Evolutionary conservation across 2,888 invertebrate genomes (phyloP).

Genomic region (Orthonychiurus folsomi): DNA sequence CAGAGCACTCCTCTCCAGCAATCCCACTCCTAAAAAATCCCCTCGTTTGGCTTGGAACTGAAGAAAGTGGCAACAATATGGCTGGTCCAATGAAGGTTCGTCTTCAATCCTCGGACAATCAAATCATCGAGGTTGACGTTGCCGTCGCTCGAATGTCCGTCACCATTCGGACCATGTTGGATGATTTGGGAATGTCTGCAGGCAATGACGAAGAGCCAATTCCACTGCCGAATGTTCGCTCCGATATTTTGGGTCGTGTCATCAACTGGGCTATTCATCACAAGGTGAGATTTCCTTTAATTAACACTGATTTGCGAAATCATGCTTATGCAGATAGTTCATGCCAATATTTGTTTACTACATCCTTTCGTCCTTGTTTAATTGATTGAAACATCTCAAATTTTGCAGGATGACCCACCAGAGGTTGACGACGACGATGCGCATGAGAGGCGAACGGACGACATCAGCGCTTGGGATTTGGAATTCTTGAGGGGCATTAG

Average conservation of each 20-base stretch:
- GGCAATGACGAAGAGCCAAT: conserved; percentile 66
- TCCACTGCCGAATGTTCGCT: conserved; percentile 92
- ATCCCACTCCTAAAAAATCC: no score
- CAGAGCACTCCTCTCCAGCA: no score
- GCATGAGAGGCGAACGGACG: conserved; percentile 70
- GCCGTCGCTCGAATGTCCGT: conserved; percentile 33
- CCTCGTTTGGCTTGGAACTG: no score
- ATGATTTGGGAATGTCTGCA: conserved; percentile 28
- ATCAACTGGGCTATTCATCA: conserved; percentile 89
- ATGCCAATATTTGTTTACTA: no score
- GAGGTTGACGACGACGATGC: conserved; percentile 31
- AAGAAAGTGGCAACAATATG: no score
- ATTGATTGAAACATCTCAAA: neutral
- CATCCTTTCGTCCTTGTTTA: no score
- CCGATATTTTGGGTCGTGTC: conserved; percentile 55
- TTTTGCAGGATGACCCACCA: conserved; percentile 31
- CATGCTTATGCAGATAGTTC: no score
- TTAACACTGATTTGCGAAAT: no score
- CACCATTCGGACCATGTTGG: conserved; percentile 36
- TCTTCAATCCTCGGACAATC: conserved; percentile 29
- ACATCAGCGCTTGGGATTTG: conserved; percentile 98
- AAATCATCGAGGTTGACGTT: conserved; percentile 25
- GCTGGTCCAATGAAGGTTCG: no score
- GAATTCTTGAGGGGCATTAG: conserved; percentile 92
- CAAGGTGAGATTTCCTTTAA: conserved; percentile 60